Evolutionary conservation across 53 echinoderm and acorn worm genomes (phyloP), one percentile per base, ranked within the genome.

Genomic region (Astropecten irregularis): DNA sequence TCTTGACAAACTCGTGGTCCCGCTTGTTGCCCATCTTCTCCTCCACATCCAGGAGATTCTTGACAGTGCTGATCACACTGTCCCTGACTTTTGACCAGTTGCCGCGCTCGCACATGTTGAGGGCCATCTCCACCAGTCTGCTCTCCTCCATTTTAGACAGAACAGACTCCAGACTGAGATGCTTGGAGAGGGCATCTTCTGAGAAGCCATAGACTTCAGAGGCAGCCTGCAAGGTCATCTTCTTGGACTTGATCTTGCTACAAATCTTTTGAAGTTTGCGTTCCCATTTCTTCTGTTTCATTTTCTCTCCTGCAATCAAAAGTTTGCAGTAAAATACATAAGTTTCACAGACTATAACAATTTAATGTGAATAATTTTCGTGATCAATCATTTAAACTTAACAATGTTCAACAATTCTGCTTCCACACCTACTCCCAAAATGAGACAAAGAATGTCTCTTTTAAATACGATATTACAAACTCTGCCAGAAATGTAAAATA

Each of bases 81-180:
- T 61, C 60, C 32, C 36, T 44, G 33, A 79, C 79, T 31, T 47
- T 21, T 13, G 33, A n/a, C 47, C 79, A 59, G 18, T 46, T 61
- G n/a, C 79, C 79, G 23, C 56, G 79, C 28, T 62, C 61, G 79
- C 60, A 59, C 79, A 79, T 79, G 60, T 44, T 62, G 61, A 79
- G 8, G 3, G 79, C 61, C 62, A 79, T 28, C 34, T 61, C 79
- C 22, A 79, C 79, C 49, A 79, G 62, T n/a, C 79, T 27, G 47
- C 47, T 20, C 62, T 79, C 79, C 34, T 79, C 79, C 18, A 46
- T 18, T 2, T 56, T 47, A 4, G 62, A 61, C 62, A 79, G 48
- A 40, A 79, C 39, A 33, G 79, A 62, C 20, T 62, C 33, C 7
- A 46, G n/a, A 33, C 33, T 18, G 19, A 79, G 79, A 1, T 62